phyloP scores from a whole-genome alignment of 2,113 vertebrate species.

The Cebidichthys violaceus region DNA sequence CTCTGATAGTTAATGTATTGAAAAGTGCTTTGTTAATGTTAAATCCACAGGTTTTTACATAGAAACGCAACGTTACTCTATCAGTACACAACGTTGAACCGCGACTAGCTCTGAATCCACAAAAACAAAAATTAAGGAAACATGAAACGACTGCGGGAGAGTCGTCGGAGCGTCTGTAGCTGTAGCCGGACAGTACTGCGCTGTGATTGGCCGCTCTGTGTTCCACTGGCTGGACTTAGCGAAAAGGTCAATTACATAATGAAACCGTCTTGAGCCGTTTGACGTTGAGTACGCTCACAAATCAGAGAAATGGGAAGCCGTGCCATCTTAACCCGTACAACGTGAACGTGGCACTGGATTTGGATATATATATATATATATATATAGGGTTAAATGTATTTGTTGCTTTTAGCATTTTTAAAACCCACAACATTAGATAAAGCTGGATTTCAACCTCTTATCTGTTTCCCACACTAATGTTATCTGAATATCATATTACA shows the following conservation, averaged over 20 bases:
- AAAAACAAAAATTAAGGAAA: not conserved
- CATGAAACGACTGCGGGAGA: not conserved
- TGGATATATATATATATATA: no score
- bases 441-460: not conserved
- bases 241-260: not conserved
- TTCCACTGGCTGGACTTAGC: not conserved
- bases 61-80: no score
- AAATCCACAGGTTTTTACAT: no score
- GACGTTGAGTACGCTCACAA: not conserved
- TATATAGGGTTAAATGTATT: no score
- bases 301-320: not conserved
- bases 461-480: not conserved
- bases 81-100: not conserved
- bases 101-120: not conserved
- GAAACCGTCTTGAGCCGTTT: not conserved
- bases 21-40: not conserved
- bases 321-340: not conserved
- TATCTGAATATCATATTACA: not conserved
- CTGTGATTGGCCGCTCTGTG: not conserved
- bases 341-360: not conserved
- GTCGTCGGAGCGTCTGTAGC: no score
- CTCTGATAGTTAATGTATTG: not conserved
- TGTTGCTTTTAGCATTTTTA: not conserved
- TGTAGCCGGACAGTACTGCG: not conserved
- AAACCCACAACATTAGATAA: not conserved